Evolutionary conservation across 2,113 vertebrate genomes (phyloP), one percentile per base, ranked within the genome.

Genomic region (Electrona antarctica): DNA sequence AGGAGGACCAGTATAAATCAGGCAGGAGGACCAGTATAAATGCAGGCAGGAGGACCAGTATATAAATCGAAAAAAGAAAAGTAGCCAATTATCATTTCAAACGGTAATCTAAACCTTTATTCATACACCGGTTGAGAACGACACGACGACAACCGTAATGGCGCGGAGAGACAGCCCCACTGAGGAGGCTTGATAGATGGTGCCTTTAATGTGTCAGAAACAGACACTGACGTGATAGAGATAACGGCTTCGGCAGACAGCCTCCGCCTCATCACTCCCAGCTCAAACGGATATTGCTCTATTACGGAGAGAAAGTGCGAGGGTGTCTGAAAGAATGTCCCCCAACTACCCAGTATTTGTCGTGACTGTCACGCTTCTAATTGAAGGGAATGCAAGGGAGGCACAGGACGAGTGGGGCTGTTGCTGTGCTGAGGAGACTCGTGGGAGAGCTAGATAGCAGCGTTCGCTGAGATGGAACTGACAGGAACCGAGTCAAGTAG

Each of bases 171-270:
- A 73, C 72, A 59, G 72, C 6, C 33, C 0, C 33, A 6, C 33
- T 41, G 33, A 41, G 33, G 8, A 62, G 64, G 69, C 73, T 54
- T 82, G 78, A 85, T 74, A 73, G 77, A 84, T 79, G 77, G 54
- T 1, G 13, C 62, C 66, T 87, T 81, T 82, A 84, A 87, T 81
- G 80, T 76, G 75, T 13, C 68, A 13, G 62, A 81, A 66, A 80
- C 79, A 41, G 33, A 67, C 81, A 85, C 84, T 82, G 80, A 87
- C 82, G 81, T 79, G 77, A 86, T 84, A 62, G 69, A 85, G 84
- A 86, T 83, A 76, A 79, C 80, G 73, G 80, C 84, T 82, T 76
- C 62, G 73, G 33, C 74, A 65, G 82, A 87, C 85, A 88, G 86
- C 81, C 88, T 86, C 81, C 63, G 73, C 86, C 71, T 67, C 47